Conservation (phyloP, 2,888 invertebrate species). For the Melitaea athalia region DNA sequence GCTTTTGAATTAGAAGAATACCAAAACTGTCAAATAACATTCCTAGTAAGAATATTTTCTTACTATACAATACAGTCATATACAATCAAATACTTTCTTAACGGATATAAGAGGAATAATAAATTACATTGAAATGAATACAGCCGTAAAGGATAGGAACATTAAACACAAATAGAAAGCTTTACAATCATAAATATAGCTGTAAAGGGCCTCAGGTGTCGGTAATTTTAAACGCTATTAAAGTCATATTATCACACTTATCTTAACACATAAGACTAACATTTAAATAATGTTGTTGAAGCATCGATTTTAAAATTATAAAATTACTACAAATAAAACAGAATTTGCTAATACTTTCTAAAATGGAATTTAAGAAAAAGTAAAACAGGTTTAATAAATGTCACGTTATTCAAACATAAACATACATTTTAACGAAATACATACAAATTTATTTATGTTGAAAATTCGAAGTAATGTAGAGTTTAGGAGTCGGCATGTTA, state of each 20-base stretch:
- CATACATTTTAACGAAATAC: too few relatives aligned
- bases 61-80: too few relatives aligned
- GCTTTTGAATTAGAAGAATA: too few relatives aligned
- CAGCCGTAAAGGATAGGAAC: background rate
- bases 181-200: background rate
- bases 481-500: background rate
- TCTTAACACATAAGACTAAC: background rate
- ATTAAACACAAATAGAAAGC: background rate
- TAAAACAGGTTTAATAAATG: too few relatives aligned
- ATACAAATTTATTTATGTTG: too few relatives aligned
- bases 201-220: background rate
- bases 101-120: background rate
- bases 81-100: too few relatives aligned
- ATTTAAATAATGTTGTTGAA: conserved; percentile 1
- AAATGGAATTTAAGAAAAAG: too few relatives aligned
- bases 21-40: too few relatives aligned
- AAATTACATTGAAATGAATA: background rate
- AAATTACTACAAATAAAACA: background rate
- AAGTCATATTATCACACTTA: conserved; percentile 2
- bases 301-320: background rate
- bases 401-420: too few relatives aligned
- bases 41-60: too few relatives aligned
- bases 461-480: background rate
- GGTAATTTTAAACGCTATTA: background rate
- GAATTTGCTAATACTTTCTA: background rate